phyloP scores from a whole-genome alignment of 1,140 invertebrate genomes.

The Drosophila sproati region DNA sequence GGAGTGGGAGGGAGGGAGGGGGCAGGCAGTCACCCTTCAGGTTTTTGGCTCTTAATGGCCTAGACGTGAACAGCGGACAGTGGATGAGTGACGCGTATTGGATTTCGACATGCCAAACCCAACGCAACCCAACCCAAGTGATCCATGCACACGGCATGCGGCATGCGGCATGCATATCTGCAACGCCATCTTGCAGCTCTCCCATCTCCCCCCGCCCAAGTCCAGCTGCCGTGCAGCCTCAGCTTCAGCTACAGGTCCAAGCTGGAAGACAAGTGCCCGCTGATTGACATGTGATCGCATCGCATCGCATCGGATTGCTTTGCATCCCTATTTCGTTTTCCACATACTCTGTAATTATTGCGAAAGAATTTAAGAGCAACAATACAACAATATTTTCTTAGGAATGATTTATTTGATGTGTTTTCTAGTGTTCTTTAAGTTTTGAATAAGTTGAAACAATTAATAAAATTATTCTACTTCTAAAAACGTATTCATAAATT shows the following conservation, averaged over 20 bases:
- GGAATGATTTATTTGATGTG: too few species aligned
- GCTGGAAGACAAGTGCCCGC: constrained; percentile 46
- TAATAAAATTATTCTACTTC: too few species aligned
- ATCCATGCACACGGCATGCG: constrained; percentile 47
- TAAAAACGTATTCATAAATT: too few species aligned
- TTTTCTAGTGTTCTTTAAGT: too few species aligned
- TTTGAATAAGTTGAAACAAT: too few species aligned
- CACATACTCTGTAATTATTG: background rate
- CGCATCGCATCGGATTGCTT: constrained; percentile 39
- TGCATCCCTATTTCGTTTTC: background rate
- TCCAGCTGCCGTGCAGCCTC: constrained; percentile 39
- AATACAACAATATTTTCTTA: too few species aligned
- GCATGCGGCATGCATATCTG: constrained; percentile 76
- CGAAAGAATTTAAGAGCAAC: too few species aligned
- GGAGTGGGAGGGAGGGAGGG: background rate
- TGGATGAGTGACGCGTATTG: constrained; percentile 70
- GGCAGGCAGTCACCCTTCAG: constrained; percentile 37
- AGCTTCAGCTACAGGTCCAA: constrained; percentile 3
- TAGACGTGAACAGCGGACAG: constrained; percentile 33
- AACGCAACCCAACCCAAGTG: background rate
- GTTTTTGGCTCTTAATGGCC: constrained; percentile 48
- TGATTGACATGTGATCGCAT: constrained; percentile 81
- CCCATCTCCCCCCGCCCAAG: constrained; percentile 1
- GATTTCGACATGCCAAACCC: constrained; percentile 73
- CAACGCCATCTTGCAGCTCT: constrained; percentile 66